phyloP scores from a whole-genome alignment of 2,888 invertebrate species.

The Drosophila robusta region DNA sequence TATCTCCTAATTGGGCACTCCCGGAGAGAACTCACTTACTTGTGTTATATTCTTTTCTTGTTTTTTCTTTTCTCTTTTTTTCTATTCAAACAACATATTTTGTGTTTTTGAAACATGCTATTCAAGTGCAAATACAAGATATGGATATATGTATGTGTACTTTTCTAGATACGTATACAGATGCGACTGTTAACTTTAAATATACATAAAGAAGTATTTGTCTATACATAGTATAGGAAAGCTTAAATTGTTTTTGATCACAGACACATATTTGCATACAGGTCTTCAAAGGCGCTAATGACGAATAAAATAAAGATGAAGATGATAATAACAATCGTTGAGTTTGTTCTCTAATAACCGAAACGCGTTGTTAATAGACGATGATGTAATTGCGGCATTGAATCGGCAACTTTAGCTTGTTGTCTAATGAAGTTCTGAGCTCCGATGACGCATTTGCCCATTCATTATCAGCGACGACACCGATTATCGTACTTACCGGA shows the following conservation, averaged over 20 bases:
- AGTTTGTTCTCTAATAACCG: constrained; percentile 33
- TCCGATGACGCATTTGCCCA: constrained; percentile 37
- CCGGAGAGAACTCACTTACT: too few relatives aligned
- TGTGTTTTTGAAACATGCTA: too few relatives aligned
- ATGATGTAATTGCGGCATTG: constrained; percentile 54
- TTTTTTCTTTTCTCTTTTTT: too few relatives aligned
- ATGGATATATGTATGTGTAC: too few relatives aligned
- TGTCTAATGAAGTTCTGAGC: background rate
- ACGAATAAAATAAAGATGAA: constrained; percentile 26
- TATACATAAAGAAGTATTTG: background rate
- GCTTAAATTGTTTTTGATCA: constrained; percentile 5
- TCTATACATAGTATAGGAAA: background rate
- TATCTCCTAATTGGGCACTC: too few relatives aligned
- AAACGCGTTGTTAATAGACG: constrained; percentile 30
- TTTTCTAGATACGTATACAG: too few relatives aligned
- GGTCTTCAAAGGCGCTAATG: constrained; percentile 34
- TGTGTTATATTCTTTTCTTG: too few relatives aligned
- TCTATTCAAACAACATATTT: too few relatives aligned
- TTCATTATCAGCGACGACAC: background rate
- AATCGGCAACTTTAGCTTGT: constrained; percentile 12
- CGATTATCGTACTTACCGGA: constrained; percentile 73
- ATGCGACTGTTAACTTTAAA: background rate
- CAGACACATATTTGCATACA: constrained; percentile 40
- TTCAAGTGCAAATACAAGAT: too few relatives aligned
- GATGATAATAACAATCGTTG: constrained; percentile 45